Percentiles rank a stretch among this genome's conserved stretches.
phyloP scores from a whole-genome alignment of 2,888 invertebrate genomes.

The Podabrus alpinus region DNA sequence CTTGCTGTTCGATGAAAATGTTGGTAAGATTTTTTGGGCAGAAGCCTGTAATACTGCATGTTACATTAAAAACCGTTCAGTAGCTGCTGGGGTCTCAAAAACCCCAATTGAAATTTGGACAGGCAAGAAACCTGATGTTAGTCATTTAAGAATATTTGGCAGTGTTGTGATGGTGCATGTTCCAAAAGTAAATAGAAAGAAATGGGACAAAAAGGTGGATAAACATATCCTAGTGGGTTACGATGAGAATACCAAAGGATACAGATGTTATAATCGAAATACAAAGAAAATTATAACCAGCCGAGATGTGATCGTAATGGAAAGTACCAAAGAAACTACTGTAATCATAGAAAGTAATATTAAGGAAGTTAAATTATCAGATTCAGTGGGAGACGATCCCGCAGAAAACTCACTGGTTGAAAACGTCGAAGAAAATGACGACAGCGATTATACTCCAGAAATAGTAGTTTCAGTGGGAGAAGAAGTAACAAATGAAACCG shows the following conservation, averaged over 20 bases:
- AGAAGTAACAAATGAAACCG: not conserved
- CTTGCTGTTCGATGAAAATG: slow-evolving; percentile 35
- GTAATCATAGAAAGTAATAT: not conserved
- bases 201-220: slow-evolving; percentile 22
- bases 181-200: slow-evolving; percentile 26
- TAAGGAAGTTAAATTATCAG: not conserved
- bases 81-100: slow-evolving; percentile 22
- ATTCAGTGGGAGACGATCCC: not conserved
- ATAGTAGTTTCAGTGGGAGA: too few species aligned
- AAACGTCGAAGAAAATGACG: not conserved
- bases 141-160: slow-evolving; percentile 36
- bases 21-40: slow-evolving; percentile 39
- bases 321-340: not conserved
- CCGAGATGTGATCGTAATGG: not conserved
- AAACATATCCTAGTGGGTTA: not conserved
- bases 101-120: slow-evolving; percentile 45
- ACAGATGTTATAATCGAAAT: not conserved
- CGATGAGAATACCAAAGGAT: not conserved
- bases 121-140: slow-evolving; percentile 12
- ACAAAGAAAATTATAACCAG: not conserved
- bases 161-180: slow-evolving; percentile 27
- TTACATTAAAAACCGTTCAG: slow-evolving; percentile 36
- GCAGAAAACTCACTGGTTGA: not conserved
- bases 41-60: slow-evolving; percentile 36
- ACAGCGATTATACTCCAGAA: not conserved